A percentile compares a stretch with the other conserved stretches of the same genome.
phyloP scores from a whole-genome alignment of 2,888 invertebrate species.

The Oscheius sp. region DNA sequence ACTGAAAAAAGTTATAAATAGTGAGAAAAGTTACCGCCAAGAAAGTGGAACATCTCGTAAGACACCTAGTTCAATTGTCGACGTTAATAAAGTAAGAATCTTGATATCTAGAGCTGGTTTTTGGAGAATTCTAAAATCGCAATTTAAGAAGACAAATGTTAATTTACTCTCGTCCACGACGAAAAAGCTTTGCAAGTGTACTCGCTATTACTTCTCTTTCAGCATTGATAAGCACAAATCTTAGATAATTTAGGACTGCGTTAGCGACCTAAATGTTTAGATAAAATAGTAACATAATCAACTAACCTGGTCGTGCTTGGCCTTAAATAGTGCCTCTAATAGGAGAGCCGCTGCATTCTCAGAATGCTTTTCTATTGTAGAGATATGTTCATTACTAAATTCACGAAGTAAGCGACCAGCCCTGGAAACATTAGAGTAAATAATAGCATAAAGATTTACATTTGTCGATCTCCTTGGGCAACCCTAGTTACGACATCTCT shows the following conservation, averaged over 20 bases:
- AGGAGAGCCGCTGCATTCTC: background rate
- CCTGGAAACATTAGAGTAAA: too few species aligned
- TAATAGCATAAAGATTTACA: too few species aligned
- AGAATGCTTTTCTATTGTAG: background rate
- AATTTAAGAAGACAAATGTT: background rate
- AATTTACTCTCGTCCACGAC: background rate
- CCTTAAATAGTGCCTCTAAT: background rate
- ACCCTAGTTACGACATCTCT: constrained; percentile 6
- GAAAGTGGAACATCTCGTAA: background rate
- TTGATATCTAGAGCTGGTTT: constrained; percentile 1
- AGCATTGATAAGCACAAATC: background rate
- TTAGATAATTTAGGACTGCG: background rate
- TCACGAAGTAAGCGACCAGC: constrained; percentile 22
- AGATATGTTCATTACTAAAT: constrained; percentile 18
- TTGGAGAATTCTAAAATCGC: background rate
- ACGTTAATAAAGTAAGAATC: constrained; percentile 14
- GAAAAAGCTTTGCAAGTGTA: background rate
- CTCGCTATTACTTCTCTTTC: background rate
- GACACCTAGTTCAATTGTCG: background rate
- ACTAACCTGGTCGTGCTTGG: constrained; percentile 23
- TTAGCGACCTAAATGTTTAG: background rate
- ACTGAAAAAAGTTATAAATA: constrained; percentile 5
- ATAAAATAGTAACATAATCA: background rate
- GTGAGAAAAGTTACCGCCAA: background rate
- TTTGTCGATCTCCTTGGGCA: constrained; percentile 12